Evolutionary conservation across 2,113 vertebrate species (phyloP).

Genomic region (Miniopterus natalensis): DNA sequence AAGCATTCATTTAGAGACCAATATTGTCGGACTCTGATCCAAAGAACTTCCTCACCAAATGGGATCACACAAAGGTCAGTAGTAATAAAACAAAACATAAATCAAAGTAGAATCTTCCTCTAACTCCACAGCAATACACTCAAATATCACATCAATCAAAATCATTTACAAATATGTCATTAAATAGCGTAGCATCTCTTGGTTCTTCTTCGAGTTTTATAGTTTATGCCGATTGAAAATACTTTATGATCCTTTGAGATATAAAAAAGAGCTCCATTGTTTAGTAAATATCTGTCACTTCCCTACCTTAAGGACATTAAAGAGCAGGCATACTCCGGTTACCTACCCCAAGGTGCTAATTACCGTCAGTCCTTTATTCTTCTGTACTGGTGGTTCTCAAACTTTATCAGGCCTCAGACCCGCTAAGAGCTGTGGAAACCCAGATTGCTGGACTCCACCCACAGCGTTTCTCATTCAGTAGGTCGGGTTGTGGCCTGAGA

Average conservation of each 20-base stretch:
- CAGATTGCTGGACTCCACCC: background rate
- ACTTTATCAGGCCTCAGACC: constrained; percentile 16
- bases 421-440: background rate
- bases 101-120: constrained; percentile 82
- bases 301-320: background rate
- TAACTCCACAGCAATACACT: constrained; percentile 81
- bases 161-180: constrained; percentile 80
- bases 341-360: background rate
- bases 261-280: background rate
- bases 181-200: constrained; percentile 13
- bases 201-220: background rate
- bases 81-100: constrained; percentile 84
- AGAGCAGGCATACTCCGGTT: background rate
- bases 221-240: constrained; percentile 16
- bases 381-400: background rate
- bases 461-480: background rate
- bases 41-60: constrained; percentile 82
- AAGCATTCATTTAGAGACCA: constrained; percentile 85
- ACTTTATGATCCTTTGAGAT: background rate
- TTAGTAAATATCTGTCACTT: constrained; percentile 20
- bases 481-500: background rate
- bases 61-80: constrained; percentile 85
- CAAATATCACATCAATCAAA: constrained; percentile 73
- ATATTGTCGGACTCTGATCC: constrained; percentile 70
- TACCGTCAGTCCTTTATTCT: background rate